Percentiles rank a stretch among this genome's conserved stretches.
These are phyloP conservation scores for Anser brachyrhynchus DNA, from an alignment of 2,113 vertebrate species.

Conservation along the genomic window DNA sequence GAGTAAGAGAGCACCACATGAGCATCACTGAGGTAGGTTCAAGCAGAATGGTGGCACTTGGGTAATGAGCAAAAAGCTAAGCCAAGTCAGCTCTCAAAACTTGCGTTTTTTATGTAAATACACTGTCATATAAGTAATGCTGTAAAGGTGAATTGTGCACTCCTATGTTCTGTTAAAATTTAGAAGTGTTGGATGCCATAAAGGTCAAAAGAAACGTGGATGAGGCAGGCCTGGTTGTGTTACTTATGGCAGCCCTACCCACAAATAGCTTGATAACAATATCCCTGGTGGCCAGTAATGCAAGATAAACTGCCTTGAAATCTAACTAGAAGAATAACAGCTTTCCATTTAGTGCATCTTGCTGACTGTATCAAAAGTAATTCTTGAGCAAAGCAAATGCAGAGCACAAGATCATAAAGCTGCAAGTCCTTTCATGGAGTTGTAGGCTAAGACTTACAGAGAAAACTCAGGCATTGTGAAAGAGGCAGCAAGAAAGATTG, in stretches of 20 bases:
- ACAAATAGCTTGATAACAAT: not conserved
- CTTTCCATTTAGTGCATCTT: not conserved
- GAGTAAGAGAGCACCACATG: not conserved
- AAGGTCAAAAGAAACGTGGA: not conserved
- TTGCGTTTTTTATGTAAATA: not conserved
- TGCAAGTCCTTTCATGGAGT: not conserved
- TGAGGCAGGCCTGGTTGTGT: not conserved
- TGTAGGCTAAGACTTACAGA: not conserved
- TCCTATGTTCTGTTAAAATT: not conserved
- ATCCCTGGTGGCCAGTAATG: not conserved
- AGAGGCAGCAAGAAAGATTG: not conserved
- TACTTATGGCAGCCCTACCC: not conserved
- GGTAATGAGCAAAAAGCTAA: not conserved
- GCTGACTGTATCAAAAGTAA: not conserved
- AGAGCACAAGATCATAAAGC: not conserved
- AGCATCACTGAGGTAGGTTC: not conserved
- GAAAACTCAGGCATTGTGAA: not conserved
- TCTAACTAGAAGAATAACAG: not conserved
- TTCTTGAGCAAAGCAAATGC: not conserved
- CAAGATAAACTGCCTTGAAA: not conserved
- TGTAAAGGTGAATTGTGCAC: not conserved
- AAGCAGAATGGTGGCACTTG: not conserved
- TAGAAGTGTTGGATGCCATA: not conserved
- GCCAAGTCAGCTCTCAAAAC: not conserved
- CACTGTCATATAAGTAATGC: not conserved